Evolutionary conservation across 1,140 invertebrate genomes (phyloP), one percentile per base, ranked within the genome.

Genomic region (Leptinotarsa defecta): DNA sequence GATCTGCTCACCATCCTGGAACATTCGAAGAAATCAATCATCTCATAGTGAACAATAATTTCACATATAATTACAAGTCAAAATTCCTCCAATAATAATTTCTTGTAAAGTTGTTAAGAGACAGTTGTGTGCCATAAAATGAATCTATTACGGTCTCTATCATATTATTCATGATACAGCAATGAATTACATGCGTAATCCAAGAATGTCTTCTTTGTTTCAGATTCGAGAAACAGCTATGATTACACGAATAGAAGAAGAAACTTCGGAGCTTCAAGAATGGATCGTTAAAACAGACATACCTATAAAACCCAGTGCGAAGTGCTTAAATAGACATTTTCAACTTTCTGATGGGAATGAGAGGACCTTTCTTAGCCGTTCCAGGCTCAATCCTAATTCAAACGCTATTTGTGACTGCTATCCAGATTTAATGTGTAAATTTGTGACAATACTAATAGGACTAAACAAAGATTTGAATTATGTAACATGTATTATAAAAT

Each of bases 381-480:
- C 27, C 17, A 24, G 73, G 70, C 74, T 52, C 43, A 48, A 62
- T 27, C 43, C 69, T 77, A 77, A 62, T 77, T 77, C 75, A 63
- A 64, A 69, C 63, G 76, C 74, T 80, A 78, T 71, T 77, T 78
- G 77, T 77, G 79, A 78, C 77, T 80, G 79, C 77, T 77, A 73
- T 75, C 61, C 69, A 75, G 74, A 74, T 76, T 77, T 74, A 80
- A 75, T 76, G 79, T 81, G 78, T 81, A 81, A 77, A 81, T 81
- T 79, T 79, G 78, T 81, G 79, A 81, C 79, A 81, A 81, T 81
- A 81, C 79, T 74, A 65, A 74, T 79, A 81, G 79, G 77, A 78
- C 27, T 67, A 64, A 74, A 80, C 74, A 63, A 48, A 74, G 74
- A 72, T 74, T 49, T 75, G 64, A 77, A 78, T 75, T 62, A 70